phyloP scores from a whole-genome alignment of 2,113 vertebrate genomes.

The Corvus cornix region DNA sequence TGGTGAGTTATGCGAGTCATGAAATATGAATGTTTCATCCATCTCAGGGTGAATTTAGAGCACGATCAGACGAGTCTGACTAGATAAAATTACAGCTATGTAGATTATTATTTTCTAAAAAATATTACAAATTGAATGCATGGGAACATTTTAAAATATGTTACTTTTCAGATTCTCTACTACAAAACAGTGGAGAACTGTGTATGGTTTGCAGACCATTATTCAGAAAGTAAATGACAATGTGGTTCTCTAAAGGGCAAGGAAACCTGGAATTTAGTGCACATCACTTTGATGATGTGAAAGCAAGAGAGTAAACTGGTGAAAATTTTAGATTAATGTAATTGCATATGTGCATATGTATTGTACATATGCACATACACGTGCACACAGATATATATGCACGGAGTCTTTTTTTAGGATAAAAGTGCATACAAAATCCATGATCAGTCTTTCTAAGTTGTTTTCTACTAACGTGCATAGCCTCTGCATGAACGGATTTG shows the following conservation, averaged over 20 bases:
- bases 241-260: conserved; percentile 1
- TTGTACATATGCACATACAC: neutral
- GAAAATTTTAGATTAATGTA: neutral
- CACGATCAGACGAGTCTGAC: neutral
- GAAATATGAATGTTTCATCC: neutral
- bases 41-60: neutral
- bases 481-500: neutral
- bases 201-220: neutral
- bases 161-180: neutral
- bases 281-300: neutral
- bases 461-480: neutral
- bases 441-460: neutral
- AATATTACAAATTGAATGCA: neutral
- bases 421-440: neutral
- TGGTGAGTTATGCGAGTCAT: rapidly evolving
- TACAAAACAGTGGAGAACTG: neutral
- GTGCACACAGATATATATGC: rapidly evolving
- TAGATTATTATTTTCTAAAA: neutral
- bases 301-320: neutral
- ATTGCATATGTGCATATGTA: too few species aligned
- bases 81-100: neutral
- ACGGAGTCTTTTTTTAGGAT: neutral
- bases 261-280: conserved; percentile 3
- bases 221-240: neutral
- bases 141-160: neutral